phyloP scores from a whole-genome alignment of 2,113 vertebrate species.

The Ardeotis arabs region DNA sequence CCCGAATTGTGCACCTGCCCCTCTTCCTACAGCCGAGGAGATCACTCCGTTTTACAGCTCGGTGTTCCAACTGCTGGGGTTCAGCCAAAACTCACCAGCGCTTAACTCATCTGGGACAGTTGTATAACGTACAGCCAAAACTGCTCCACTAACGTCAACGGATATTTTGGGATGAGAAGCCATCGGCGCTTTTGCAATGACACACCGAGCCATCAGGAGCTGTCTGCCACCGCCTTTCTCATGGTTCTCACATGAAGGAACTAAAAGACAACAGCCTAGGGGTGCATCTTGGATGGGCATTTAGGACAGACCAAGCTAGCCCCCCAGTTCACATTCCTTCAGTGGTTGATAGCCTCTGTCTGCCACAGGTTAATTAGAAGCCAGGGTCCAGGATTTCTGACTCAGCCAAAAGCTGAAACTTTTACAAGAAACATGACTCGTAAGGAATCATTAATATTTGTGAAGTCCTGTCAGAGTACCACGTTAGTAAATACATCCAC shows the following conservation, averaged over 20 bases:
- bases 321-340: background rate
- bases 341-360: background rate
- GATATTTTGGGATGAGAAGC: background rate
- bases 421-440: accelerated
- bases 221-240: accelerated
- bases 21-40: accelerated
- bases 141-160: too few species aligned
- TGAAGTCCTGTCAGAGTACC: background rate
- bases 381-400: background rate
- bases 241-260: background rate
- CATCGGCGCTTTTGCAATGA: background rate
- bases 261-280: background rate
- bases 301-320: accelerated
- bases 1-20: accelerated
- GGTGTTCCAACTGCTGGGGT: accelerated
- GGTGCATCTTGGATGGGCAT: background rate
- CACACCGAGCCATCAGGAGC: background rate
- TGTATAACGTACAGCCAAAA: accelerated
- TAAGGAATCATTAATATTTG: background rate
- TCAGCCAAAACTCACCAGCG: too few species aligned
- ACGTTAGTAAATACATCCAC: background rate
- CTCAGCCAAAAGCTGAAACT: background rate
- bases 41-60: accelerated
- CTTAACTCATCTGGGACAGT: background rate
- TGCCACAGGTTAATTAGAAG: background rate